These are phyloP conservation scores for Origma solitaria DNA, from an alignment of 2,113 vertebrate species.

Conservation along the genomic window DNA sequence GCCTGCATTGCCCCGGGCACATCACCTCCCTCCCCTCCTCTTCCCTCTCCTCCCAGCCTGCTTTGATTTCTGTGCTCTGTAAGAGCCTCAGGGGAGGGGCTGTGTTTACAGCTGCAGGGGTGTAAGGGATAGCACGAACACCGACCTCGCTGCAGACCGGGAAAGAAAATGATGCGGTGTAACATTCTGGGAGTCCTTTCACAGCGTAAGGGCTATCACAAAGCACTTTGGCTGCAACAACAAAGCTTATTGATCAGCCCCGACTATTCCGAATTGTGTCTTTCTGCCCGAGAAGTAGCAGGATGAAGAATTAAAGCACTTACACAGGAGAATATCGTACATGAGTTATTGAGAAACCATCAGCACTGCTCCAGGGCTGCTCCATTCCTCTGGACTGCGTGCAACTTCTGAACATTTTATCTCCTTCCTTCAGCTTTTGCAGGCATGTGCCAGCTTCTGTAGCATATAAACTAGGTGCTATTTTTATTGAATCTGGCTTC, in stretches of 20 bases:
- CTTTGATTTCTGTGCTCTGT: neutral
- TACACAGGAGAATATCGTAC: neutral
- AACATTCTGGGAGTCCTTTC: neutral
- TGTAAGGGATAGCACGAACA: neutral
- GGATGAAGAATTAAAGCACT: neutral
- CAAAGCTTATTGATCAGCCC: neutral
- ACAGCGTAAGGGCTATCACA: neutral
- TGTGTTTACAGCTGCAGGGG: neutral
- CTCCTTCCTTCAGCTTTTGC: neutral
- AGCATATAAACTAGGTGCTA: slow-evolving; percentile 59
- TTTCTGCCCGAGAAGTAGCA: neutral
- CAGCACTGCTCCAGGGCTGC: neutral
- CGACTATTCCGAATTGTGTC: neutral
- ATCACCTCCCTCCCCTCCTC: neutral
- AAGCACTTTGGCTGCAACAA: slow-evolving; percentile 28
- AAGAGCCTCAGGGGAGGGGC: neutral
- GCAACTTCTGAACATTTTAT: slow-evolving; percentile 2
- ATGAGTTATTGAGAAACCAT: neutral
- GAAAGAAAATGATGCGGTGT: neutral
- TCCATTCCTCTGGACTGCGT: neutral
- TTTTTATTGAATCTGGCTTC: slow-evolving; percentile 63
- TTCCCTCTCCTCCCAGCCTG: neutral
- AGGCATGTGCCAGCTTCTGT: slow-evolving; percentile 32
- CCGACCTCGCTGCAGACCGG: fast-evolving
- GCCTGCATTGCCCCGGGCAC: neutral